phyloP scores from a whole-genome alignment of 2,113 vertebrate genomes.

The Scatophagus argus region DNA sequence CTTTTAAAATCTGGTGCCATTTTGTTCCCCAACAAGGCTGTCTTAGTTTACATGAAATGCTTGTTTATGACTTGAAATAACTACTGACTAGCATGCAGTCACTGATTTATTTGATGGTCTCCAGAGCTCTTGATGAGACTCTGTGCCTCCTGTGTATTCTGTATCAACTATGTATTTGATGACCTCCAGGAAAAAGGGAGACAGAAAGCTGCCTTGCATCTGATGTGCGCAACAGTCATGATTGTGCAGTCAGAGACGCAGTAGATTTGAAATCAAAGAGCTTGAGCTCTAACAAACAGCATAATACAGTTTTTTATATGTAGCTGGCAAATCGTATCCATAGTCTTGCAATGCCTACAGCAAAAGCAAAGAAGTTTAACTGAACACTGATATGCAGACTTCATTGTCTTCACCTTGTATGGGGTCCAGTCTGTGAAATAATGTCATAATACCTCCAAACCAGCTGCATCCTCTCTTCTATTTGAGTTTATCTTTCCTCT shows the following conservation, averaged over 20 bases:
- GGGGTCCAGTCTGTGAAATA: neutral
- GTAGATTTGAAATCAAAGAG: conserved; percentile 27
- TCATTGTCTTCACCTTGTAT: conserved; percentile 18
- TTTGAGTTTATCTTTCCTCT: neutral
- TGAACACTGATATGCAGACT: conserved; percentile 10
- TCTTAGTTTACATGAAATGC: neutral
- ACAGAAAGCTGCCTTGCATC: conserved; percentile 8
- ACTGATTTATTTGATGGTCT: conserved; percentile 10
- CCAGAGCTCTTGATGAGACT: conserved; percentile 5
- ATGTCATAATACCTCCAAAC: conserved; percentile 12
- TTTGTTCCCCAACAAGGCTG: neutral
- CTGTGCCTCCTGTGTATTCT: neutral
- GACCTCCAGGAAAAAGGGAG: conserved; percentile 5
- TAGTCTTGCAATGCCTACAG: neutral
- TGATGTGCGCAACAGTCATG: conserved; percentile 24
- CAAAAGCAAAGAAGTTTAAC: conserved; percentile 5
- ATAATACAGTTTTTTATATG: conserved; percentile 22
- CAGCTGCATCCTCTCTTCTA: neutral
- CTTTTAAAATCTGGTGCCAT: neutral
- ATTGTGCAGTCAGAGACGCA: conserved; percentile 41
- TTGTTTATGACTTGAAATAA: neutral
- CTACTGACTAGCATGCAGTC: neutral
- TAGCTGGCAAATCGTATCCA: conserved; percentile 19
- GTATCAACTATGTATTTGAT: conserved; percentile 15
- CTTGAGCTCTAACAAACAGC: conserved; percentile 8